Evolutionary conservation across 2,888 invertebrate species (phyloP), one percentile per base, ranked within the genome.

Genomic region (Magallana nippona): DNA sequence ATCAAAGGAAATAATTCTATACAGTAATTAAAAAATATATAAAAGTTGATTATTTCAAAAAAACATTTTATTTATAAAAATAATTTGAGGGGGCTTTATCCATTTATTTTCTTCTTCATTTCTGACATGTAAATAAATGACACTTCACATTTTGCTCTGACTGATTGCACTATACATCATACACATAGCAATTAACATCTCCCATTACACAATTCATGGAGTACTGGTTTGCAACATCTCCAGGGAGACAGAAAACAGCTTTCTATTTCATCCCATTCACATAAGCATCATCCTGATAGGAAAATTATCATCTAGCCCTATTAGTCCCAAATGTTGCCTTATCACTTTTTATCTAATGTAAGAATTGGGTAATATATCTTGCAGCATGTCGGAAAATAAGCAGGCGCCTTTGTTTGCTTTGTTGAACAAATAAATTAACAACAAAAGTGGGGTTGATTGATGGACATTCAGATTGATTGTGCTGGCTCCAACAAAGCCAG

Each of bases 101-200:
- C 71, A 27, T 71, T 32, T 22, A 19, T 63, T 22, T 71, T 71
- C 32, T 27, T 71, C 86, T 89, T 88, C 87, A 80, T 86, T 88
- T 87, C 89, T 92, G 91, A 92, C 91, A 91, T 90, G 91, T 91
- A 91, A 92, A 93, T 93, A 93, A 92, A 93, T 92, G 92, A 91
- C 87, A 89, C 91, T 91, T 92, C 91, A 91, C 90, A 89, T 86
- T 89, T 84, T 88, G 86, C 86, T 87, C 86, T 89, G 91, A 91
- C 91, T 92, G 92, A 93, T 92, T 92, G 92, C 90, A 89, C 87
- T 85, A 87, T 82, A 88, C 89, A 93, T 93, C 92, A 91, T 92
- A 92, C 93, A 92, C 85, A 79, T 78, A 82, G 89, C 92, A 92
- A 93, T 92, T 92, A 91, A 88, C 89, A 89, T 89, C 91, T 91